Evolutionary conservation across 2,888 invertebrate species (phyloP).

Genomic region (Dynastes hyllus): DNA sequence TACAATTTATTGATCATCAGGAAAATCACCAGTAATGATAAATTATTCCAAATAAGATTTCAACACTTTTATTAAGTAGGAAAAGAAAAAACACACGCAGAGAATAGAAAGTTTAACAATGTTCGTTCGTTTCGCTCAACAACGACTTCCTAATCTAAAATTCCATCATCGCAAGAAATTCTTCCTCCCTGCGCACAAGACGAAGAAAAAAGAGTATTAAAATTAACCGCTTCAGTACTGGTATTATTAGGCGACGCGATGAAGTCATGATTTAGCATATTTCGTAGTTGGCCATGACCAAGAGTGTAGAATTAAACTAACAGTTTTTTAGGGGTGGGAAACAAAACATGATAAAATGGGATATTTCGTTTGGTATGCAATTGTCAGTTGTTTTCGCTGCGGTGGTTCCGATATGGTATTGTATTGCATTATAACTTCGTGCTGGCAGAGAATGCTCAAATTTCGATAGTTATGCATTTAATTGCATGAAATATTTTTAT

Average conservation of each 20-base stretch:
- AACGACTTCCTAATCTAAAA: conserved; percentile 16
- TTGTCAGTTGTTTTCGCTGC: conserved; percentile 28
- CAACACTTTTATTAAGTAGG: not conserved
- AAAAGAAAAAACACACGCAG: not conserved
- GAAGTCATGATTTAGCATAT: conserved; percentile 49
- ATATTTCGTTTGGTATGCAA: conserved; percentile 23
- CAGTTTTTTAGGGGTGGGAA: too few relatives aligned
- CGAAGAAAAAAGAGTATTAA: conserved; percentile 14
- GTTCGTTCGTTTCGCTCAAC: not conserved
- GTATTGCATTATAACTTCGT: not conserved
- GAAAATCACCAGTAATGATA: too few relatives aligned
- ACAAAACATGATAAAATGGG: conserved; percentile 37
- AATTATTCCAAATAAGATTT: not conserved
- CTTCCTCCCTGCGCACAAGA: not conserved
- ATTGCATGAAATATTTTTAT: too few relatives aligned
- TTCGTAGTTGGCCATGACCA: conserved; percentile 48
- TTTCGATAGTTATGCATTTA: too few relatives aligned
- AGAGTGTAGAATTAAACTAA: conserved; percentile 45
- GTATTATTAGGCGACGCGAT: conserved; percentile 26
- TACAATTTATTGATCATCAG: too few relatives aligned
- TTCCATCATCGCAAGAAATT: conserved; percentile 14
- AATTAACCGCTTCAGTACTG: conserved; percentile 17
- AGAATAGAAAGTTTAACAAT: conserved; percentile 19
- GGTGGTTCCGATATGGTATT: not conserved
- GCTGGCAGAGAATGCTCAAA: too few relatives aligned